Percentiles rank a stretch among this genome's conserved stretches.
Conservation (phyloP, 2,888 invertebrate species). For the Drosophila tanythrix region DNA sequence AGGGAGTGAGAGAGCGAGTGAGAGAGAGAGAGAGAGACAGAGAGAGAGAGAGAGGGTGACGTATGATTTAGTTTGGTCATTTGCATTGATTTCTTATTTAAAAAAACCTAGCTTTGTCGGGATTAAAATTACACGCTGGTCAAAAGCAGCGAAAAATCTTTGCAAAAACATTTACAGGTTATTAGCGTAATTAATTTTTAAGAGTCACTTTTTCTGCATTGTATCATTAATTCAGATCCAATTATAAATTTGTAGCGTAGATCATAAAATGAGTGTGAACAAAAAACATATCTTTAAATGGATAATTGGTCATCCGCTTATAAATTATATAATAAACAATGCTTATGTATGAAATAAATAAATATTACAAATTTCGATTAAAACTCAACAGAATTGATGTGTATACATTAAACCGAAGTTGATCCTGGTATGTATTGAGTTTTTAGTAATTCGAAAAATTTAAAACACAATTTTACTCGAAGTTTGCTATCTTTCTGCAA, state of each 20-base stretch:
- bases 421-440: not conserved
- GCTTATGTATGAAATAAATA: not conserved
- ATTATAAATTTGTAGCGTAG: not conserved
- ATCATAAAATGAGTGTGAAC: not conserved
- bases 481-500: not conserved
- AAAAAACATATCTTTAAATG: not conserved
- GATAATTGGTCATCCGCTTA: not conserved
- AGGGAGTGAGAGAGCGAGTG: too few species aligned
- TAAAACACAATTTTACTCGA: too few species aligned
- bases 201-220: not conserved
- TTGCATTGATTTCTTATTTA: constrained; percentile 4
- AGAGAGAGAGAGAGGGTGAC: too few species aligned
- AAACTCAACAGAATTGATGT: not conserved
- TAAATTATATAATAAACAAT: not conserved
- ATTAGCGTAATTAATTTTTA: not conserved
- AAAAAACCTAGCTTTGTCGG: not conserved
- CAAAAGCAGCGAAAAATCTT: not conserved
- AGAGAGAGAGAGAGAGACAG: too few species aligned
- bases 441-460: too few species aligned
- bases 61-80: not conserved
- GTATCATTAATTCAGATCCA: not conserved
- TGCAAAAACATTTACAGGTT: not conserved
- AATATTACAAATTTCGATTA: not conserved
- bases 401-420: not conserved
- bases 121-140: not conserved